These are phyloP conservation scores for Ephydatia muelleri DNA, from an alignment of 37 sponge, comb jelly and placozoan species.

Conservation along the genomic window DNA sequence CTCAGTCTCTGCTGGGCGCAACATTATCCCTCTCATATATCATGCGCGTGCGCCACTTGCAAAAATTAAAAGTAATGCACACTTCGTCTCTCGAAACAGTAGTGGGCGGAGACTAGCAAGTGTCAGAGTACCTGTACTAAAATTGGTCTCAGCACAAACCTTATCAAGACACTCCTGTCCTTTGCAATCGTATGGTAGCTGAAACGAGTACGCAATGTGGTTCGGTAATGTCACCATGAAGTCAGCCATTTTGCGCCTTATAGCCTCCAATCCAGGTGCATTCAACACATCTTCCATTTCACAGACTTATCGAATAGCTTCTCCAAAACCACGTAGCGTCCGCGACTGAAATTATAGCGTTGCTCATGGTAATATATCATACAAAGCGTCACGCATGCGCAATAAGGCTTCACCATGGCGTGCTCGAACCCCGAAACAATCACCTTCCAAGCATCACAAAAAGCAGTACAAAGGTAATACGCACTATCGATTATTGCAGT, in stretches of 20 bases:
- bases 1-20: neutral
- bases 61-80: neutral
- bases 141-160: slow-evolving; percentile 11
- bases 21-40: neutral
- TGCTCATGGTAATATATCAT: neutral
- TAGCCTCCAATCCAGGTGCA: neutral
- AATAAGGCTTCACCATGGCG: neutral
- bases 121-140: neutral
- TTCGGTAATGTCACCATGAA: slow-evolving; percentile 51
- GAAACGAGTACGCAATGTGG: slow-evolving; percentile 23
- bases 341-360: neutral
- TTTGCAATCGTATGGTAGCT: slow-evolving; percentile 24
- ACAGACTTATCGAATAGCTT: neutral
- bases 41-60: neutral
- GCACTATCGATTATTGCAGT: neutral
- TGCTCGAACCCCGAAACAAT: neutral
- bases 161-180: slow-evolving; percentile 64
- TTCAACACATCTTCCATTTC: neutral
- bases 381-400: neutral
- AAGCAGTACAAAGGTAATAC: neutral
- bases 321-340: neutral
- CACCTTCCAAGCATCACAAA: neutral
- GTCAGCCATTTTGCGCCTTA: slow-evolving; percentile 5
- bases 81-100: neutral
- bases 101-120: neutral